Conservation (phyloP, 2,888 invertebrate species). For the Cryptocephalus primarius region DNA sequence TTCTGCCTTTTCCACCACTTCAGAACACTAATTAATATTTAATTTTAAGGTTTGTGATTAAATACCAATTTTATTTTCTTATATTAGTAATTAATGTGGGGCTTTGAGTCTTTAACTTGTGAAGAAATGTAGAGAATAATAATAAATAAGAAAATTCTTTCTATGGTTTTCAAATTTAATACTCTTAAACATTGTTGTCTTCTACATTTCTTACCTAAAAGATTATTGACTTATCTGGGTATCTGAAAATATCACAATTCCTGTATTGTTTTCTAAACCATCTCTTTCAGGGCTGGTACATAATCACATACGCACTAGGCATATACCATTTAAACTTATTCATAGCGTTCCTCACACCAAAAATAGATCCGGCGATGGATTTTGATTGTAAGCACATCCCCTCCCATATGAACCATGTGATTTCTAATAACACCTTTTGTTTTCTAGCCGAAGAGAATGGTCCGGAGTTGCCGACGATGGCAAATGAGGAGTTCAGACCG, state of each 20-base stretch:
- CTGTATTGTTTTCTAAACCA: too few species aligned
- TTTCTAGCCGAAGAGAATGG: constrained; percentile 64
- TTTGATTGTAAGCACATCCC: constrained; percentile 62
- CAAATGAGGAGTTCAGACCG: constrained; percentile 96
- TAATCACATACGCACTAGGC: constrained; percentile 96
- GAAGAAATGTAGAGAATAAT: too few species aligned
- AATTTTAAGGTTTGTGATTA: neutral
- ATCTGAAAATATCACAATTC: too few species aligned
- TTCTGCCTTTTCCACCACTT: constrained; percentile 22
- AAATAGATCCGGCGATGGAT: constrained; percentile 96
- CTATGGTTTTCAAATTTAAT: too few species aligned
- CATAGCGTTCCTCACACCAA: constrained; percentile 98
- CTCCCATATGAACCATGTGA: neutral
- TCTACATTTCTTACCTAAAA: too few species aligned
- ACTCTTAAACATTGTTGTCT: too few species aligned
- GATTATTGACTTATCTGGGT: too few species aligned
- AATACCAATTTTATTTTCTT: neutral
- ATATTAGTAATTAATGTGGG: too few species aligned
- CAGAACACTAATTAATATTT: neutral
- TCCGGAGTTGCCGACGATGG: constrained; percentile 87
- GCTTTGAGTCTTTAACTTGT: too few species aligned
- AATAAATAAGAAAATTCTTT: too few species aligned
- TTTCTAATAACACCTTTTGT: neutral
- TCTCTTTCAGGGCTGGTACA: constrained; percentile 88
- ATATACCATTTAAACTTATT: constrained; percentile 99